phyloP scores from a whole-genome alignment of 2,888 invertebrate genomes.

The Rotaria magnacalcarata region DNA sequence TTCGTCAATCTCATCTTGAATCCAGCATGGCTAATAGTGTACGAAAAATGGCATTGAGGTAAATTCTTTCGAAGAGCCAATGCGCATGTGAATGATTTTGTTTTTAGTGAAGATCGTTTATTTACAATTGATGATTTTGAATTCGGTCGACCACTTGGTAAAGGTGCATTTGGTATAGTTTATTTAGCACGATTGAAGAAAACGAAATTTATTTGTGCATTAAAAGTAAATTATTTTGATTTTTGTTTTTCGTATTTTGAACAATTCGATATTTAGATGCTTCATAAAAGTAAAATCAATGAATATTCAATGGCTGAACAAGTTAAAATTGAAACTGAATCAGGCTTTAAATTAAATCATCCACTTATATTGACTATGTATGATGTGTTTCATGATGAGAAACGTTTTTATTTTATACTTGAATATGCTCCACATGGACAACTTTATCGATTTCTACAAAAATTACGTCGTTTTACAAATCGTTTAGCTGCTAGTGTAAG shows the following conservation, averaged over 20 bases:
- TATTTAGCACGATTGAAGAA: constrained; percentile 42
- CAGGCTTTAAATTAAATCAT: constrained; percentile 49
- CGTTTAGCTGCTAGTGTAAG: constrained; percentile 51
- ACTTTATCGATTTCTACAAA: constrained; percentile 53
- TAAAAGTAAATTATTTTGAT: not conserved
- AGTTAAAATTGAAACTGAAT: constrained; percentile 31
- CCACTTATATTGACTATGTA: constrained; percentile 55
- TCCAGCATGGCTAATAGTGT: not conserved
- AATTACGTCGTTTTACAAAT: constrained; percentile 52
- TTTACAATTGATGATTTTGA: constrained; percentile 44
- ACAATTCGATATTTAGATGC: not conserved
- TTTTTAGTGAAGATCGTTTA: constrained; percentile 35
- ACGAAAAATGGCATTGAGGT: constrained; percentile 16
- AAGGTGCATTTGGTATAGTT: constrained; percentile 43
- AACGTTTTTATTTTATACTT: constrained; percentile 54
- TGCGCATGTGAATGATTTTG: too few relatives aligned
- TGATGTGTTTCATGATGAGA: constrained; percentile 56
- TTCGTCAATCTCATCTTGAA: constrained; percentile 5
- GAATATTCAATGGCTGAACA: constrained; percentile 37
- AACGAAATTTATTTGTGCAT: constrained; percentile 36
- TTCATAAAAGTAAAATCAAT: constrained; percentile 33
- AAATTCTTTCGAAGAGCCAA: not conserved
- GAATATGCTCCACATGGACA: constrained; percentile 57
- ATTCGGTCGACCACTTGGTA: constrained; percentile 45
- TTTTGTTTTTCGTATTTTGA: not conserved